phyloP scores from a whole-genome alignment of 2,797 vertebrate species.

The Microchirus variegatus region DNA sequence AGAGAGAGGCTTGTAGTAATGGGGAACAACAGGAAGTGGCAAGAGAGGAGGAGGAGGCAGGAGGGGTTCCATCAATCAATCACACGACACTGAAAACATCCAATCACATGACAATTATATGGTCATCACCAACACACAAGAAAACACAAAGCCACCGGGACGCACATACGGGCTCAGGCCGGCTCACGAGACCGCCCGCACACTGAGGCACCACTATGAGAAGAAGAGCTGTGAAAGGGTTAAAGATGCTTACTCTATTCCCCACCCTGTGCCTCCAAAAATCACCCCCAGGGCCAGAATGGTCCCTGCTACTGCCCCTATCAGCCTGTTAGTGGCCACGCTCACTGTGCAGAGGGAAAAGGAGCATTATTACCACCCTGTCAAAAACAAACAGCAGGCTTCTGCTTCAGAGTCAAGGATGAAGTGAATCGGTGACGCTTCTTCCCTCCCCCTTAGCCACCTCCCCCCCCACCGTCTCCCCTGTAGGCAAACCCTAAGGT shows the following conservation, averaged over 20 bases:
- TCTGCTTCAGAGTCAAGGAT: constrained; percentile 71
- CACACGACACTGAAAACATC: constrained; percentile 89
- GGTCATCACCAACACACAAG: constrained; percentile 87
- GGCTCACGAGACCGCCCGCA: constrained; percentile 87
- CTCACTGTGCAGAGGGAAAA: constrained; percentile 97
- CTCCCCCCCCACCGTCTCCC: constrained; percentile 86
- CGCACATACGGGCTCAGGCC: constrained; percentile 85
- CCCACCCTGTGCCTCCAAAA: constrained; percentile 99
- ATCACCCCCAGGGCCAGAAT: constrained; percentile 99
- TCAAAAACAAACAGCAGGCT: constrained; percentile 76
- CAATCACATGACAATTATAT: constrained; percentile 89
- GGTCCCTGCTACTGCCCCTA: constrained; percentile 99
- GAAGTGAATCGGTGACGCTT: constrained; percentile 73
- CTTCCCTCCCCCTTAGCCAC: constrained; percentile 84
- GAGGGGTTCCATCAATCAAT: constrained; percentile 84
- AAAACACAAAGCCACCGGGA: constrained; percentile 88
- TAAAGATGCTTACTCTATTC: constrained; percentile 99
- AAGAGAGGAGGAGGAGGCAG: constrained; percentile 32
- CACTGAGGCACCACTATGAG: constrained; percentile 88
- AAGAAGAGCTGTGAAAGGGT: constrained; percentile 84
- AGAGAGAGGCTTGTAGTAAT: constrained; percentile 58
- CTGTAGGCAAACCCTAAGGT: constrained; percentile 73
- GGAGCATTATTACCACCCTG: constrained; percentile 86
- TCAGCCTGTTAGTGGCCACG: constrained; percentile 99
- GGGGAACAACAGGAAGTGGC: constrained; percentile 67